Conservation (phyloP, 2,113 vertebrate species). For the Campylomormyrus tamandua region DNA sequence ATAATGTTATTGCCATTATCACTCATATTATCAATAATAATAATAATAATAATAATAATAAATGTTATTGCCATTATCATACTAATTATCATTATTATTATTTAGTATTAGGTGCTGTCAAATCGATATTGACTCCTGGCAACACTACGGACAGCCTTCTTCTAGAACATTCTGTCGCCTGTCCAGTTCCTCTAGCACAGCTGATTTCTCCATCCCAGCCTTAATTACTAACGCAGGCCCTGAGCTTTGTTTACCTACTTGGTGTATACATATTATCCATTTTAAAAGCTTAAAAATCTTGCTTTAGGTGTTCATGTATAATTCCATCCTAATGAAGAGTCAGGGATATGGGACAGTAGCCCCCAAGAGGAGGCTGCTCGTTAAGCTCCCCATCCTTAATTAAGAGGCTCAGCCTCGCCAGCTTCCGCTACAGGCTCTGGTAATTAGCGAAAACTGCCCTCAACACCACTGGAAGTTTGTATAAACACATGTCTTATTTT, state of each 20-base stretch:
- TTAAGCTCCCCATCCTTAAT: not conserved
- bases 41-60: not conserved
- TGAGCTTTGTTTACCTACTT: not conserved
- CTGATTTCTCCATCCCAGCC: not conserved
- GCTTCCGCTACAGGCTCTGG: not conserved
- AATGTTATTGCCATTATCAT: too few species aligned
- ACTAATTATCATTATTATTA: too few species aligned
- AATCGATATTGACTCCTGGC: constrained; percentile 30
- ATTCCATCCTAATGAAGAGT: not conserved
- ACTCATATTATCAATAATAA: not conserved
- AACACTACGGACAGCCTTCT: not conserved
- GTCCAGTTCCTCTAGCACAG: not conserved
- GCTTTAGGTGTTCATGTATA: not conserved
- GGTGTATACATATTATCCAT: not conserved
- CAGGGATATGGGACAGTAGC: not conserved
- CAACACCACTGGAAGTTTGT: not conserved
- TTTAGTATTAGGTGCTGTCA: constrained; percentile 6
- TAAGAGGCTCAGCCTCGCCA: not conserved
- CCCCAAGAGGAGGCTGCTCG: not conserved
- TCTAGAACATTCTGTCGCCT: not conserved
- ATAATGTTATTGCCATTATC: too few species aligned
- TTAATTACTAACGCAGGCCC: constrained; percentile 25
- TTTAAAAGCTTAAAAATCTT: not conserved
- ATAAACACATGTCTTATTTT: not conserved
- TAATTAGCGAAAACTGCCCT: not conserved